Percentiles rank a stretch among this genome's conserved stretches.
phyloP scores from a whole-genome alignment of 2,113 vertebrate genomes.

The Columba livia region DNA sequence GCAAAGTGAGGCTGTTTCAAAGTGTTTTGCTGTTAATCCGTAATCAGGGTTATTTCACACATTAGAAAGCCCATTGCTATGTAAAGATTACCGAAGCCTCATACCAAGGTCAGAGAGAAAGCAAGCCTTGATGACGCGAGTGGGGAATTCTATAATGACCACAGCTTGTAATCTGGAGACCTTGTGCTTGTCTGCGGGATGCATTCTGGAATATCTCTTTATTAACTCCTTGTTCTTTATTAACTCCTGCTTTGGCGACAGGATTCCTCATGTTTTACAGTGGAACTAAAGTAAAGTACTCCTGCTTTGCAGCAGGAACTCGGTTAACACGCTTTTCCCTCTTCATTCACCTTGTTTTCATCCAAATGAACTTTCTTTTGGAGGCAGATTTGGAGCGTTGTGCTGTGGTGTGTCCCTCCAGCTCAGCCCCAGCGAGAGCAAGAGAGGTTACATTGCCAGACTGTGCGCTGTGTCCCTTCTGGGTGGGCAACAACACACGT shows the following conservation, averaged over 20 bases:
- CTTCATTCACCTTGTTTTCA: neutral
- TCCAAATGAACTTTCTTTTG: neutral
- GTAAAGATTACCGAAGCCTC: slow-evolving; percentile 33
- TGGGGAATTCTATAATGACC: slow-evolving; percentile 43
- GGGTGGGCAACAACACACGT: slow-evolving; percentile 25
- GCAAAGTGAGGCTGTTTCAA: neutral
- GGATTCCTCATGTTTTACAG: neutral
- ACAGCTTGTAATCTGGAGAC: slow-evolving; percentile 60
- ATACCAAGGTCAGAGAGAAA: slow-evolving; percentile 47
- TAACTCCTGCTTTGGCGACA: neutral
- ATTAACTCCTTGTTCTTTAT: slow-evolving; percentile 25
- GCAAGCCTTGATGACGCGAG: slow-evolving; percentile 23
- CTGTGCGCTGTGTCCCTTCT: slow-evolving; percentile 10
- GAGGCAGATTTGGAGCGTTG: neutral
- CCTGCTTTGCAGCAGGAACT: neutral
- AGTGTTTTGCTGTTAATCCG: neutral
- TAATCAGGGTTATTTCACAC: slow-evolving; percentile 34
- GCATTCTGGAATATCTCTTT: neutral
- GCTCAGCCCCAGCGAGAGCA: neutral
- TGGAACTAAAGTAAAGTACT: neutral
- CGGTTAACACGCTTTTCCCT: neutral
- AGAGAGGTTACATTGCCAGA: neutral
- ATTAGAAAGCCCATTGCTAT: slow-evolving; percentile 44
- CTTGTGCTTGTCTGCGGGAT: slow-evolving; percentile 33
- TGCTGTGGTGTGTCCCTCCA: neutral